phyloP scores from a whole-genome alignment of 1,140 invertebrate genomes.

The Drosophila sproati region DNA sequence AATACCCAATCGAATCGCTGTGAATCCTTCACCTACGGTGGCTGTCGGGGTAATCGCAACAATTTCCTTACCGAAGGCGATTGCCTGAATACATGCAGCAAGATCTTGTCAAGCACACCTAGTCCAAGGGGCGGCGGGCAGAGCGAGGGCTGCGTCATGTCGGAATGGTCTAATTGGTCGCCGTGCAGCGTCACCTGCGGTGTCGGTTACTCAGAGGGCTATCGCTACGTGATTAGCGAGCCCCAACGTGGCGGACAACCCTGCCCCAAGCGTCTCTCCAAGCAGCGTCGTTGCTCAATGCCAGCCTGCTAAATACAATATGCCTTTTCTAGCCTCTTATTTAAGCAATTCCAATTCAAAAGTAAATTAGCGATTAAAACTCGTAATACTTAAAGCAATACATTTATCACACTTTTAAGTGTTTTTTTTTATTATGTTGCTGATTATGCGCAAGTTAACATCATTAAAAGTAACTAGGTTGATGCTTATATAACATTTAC shows the following conservation, averaged over 20 bases:
- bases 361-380: neutral
- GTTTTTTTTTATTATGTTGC: conserved; percentile 16
- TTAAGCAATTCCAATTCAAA: conserved; percentile 7
- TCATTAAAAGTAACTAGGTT: neutral
- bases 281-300: conserved; percentile 85
- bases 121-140: conserved; percentile 11
- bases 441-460: conserved; percentile 13
- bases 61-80: conserved; percentile 93
- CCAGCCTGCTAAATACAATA: conserved; percentile 37
- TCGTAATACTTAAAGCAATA: neutral
- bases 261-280: conserved; percentile 87
- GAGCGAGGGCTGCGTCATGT: conserved; percentile 88
- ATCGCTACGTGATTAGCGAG: conserved; percentile 85
- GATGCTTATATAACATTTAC: neutral
- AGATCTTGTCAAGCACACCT: conserved; percentile 13
- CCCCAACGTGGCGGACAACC: conserved; percentile 89
- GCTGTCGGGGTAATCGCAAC: conserved; percentile 95
- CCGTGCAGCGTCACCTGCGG: conserved; percentile 89
- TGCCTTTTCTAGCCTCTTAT: neutral
- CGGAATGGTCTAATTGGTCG: conserved; percentile 91
- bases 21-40: conserved; percentile 93
- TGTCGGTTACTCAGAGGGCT: conserved; percentile 63
- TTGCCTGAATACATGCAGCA: conserved; percentile 89
- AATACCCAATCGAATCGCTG: conserved; percentile 90
- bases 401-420: neutral